Percentiles rank a stretch among this genome's conserved stretches.
These are phyloP conservation scores for Gobiocypris rarus DNA, from an alignment of 2,113 vertebrate genomes.

Conservation along the genomic window DNA sequence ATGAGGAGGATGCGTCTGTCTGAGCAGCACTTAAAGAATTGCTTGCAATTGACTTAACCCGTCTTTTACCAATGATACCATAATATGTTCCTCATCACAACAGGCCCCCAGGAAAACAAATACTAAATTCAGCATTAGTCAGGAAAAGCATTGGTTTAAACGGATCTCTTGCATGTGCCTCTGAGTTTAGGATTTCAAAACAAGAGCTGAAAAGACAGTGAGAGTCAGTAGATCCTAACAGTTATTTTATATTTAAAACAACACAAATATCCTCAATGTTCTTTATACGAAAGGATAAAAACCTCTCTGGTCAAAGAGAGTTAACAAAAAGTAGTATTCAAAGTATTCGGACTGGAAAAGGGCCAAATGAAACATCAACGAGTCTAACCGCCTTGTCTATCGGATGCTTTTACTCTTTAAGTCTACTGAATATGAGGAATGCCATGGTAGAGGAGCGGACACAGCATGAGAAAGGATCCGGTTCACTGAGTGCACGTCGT, in stretches of 20 bases:
- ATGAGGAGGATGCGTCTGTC: conserved; percentile 3
- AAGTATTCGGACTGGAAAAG: conserved; percentile 66
- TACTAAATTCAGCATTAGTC: conserved; percentile 6
- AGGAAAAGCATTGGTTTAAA: conserved; percentile 49
- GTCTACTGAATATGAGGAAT: conserved; percentile 47
- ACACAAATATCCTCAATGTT: conserved; percentile 39
- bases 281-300: conserved; percentile 55
- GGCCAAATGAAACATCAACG: conserved; percentile 60
- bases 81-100: background rate
- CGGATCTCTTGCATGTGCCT: conserved; percentile 54
- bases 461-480: conserved; percentile 28
- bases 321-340: conserved; percentile 68
- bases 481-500: conserved; percentile 37
- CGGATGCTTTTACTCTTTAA: conserved; percentile 54
- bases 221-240: conserved; percentile 72
- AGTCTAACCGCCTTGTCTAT: conserved; percentile 41
- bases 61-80: background rate
- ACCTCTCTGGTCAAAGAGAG: conserved; percentile 64
- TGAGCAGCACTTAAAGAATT: conserved; percentile 7
- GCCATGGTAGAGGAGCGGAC: conserved; percentile 37
- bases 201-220: conserved; percentile 63
- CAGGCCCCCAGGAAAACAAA: background rate
- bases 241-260: conserved; percentile 60
- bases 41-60: conserved; percentile 9
- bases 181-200: conserved; percentile 56